A percentile compares a stretch with the other conserved stretches of the same genome.
Conservation (phyloP, 1,140 invertebrate genomes). For the Drosophila willistoni region DNA sequence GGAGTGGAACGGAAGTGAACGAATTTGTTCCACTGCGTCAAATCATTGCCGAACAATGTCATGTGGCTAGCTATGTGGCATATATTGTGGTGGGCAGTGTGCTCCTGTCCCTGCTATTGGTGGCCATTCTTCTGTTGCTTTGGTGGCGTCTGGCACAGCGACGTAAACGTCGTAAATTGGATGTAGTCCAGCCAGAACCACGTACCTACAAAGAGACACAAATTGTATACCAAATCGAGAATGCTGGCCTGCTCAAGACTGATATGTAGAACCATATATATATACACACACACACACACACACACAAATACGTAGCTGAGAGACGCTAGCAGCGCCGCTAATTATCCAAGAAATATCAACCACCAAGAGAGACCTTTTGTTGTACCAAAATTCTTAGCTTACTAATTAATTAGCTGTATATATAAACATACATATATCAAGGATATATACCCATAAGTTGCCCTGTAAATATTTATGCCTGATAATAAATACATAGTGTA, state of each 20-base stretch:
- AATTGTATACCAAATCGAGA: conserved; percentile 92
- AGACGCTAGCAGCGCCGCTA: conserved; percentile 59
- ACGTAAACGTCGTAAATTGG: conserved; percentile 83
- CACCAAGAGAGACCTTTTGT: conserved; percentile 58
- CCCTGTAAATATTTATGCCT: conserved; percentile 12
- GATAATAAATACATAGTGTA: not conserved
- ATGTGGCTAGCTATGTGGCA: conserved; percentile 54
- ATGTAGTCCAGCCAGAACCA: conserved; percentile 90
- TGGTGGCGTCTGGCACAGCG: conserved; percentile 76
- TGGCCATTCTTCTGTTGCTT: conserved; percentile 69
- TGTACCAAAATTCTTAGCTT: conserved; percentile 60
- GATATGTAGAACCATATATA: conserved; percentile 85
- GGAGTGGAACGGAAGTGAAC: not conserved
- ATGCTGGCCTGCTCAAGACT: conserved; percentile 90
- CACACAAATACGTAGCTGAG: conserved; percentile 53
- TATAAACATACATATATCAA: conserved; percentile 22
- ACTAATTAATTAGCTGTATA: conserved; percentile 14
- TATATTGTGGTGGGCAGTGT: conserved; percentile 78
- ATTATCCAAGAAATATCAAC: not conserved
- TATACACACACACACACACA: conserved; percentile 30
- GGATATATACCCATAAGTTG: conserved; percentile 17
- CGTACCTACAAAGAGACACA: conserved; percentile 92
- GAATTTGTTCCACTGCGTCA: conserved; percentile 44
- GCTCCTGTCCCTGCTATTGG: conserved; percentile 76
- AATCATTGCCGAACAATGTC: conserved; percentile 57